Conservation (phyloP, 2,113 vertebrate species). For the Embiotoca jacksoni region DNA sequence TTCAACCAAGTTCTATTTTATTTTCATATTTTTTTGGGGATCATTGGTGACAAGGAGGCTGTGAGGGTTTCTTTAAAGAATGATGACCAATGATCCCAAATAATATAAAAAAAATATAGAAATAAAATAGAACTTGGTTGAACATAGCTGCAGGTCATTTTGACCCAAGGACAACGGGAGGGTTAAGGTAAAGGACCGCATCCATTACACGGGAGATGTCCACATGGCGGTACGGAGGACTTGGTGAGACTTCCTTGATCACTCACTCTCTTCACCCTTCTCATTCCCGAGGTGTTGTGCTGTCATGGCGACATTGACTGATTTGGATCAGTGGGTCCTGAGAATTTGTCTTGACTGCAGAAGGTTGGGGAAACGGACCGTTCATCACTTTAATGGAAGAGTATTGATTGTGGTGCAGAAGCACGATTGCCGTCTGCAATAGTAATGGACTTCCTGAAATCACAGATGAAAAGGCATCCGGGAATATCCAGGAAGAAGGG, state of each 20-base stretch:
- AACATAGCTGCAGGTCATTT: no score
- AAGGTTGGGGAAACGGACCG: conserved; percentile 69
- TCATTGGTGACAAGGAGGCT: no score
- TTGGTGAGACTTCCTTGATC: conserved; percentile 28
- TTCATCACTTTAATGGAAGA: conserved; percentile 84
- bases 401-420: conserved; percentile 79
- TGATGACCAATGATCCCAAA: no score
- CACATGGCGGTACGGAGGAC: conserved; percentile 9
- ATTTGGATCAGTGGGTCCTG: conserved; percentile 72
- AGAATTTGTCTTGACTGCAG: conserved; percentile 76
- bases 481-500: conserved; percentile 47
- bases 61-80: no score
- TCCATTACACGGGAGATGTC: not conserved
- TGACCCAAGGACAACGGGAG: no score
- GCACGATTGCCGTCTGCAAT: conserved; percentile 74
- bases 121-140: no score
- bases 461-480: conserved; percentile 68
- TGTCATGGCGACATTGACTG: conserved; percentile 67
- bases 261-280: conserved; percentile 54
- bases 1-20: no score
- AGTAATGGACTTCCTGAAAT: conserved; percentile 79
- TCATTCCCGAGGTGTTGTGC: conserved; percentile 35
- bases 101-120: no score
- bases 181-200: not conserved
- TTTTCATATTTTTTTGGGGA: no score